A percentile compares a stretch with the other conserved stretches of the same genome.
phyloP scores from a whole-genome alignment of 2,113 vertebrate genomes.

The Chelonoidis abingdonii region DNA sequence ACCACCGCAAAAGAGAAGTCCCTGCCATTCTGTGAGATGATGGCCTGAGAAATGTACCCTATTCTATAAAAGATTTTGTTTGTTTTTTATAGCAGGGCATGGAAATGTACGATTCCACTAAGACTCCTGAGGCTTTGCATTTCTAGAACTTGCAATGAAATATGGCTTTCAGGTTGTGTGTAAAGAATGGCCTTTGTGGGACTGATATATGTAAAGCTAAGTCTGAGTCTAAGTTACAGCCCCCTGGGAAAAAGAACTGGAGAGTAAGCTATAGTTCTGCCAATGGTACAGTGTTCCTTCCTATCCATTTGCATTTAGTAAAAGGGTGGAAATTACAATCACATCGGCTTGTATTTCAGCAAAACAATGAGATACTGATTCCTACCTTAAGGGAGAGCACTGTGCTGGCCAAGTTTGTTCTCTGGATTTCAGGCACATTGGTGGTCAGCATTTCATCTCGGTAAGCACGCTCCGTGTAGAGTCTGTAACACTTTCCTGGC shows the following conservation, averaged over 20 bases:
- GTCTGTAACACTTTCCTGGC: constrained; percentile 94
- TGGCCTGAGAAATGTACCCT: background rate
- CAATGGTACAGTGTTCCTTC: background rate
- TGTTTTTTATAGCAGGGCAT: background rate
- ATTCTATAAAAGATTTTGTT: background rate
- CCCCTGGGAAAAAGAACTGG: rapidly evolving
- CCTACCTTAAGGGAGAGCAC: constrained; percentile 96
- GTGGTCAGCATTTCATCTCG: constrained; percentile 98
- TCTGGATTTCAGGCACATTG: constrained; percentile 98
- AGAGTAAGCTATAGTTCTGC: background rate
- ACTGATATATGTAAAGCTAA: background rate
- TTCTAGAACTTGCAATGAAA: background rate
- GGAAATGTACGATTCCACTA: background rate
- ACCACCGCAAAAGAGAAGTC: background rate
- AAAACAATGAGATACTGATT: background rate
- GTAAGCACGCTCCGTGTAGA: constrained; percentile 98
- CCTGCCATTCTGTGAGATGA: background rate
- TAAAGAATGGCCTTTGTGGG: background rate
- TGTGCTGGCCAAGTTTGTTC: constrained; percentile 96
- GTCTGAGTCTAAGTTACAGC: background rate
- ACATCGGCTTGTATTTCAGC: background rate
- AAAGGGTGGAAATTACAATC: background rate
- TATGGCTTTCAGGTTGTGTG: background rate
- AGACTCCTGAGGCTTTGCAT: background rate
- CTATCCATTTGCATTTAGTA: background rate